Base-by-base conservation (phyloP, 2,113 vertebrate species). In the Neofelis nebulosa region DNA sequence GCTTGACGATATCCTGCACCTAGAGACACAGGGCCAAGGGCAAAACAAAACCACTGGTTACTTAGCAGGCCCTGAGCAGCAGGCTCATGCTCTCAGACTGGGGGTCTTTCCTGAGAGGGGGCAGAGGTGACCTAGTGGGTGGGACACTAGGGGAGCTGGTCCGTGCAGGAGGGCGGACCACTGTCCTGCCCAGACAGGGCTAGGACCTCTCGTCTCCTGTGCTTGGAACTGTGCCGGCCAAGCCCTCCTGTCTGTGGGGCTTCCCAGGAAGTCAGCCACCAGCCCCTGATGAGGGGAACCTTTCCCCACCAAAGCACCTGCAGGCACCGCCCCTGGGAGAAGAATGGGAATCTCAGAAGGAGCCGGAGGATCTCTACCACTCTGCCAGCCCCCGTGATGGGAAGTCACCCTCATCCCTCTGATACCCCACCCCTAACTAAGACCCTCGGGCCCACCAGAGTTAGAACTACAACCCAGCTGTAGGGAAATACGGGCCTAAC, bases 1-100 rank as follows among this genome's bases (percentile, higher is more conserved):
- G 99, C 98, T 99, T 99, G 95, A 98, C 98, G 84, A 99, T 99
- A 98, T 99, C 99, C 98, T 99, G 99, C 90, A 99, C 99, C 99
- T 99, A 97, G 97, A 95, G 45, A 79, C 88, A 96, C 6, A 19
- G 45, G 18, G 65, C 4, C 33, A 48, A 84, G 33, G 69, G 31
- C 38, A 61, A 45, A 82, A 74, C 18, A 16, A 45, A 84, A 61
- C n/a, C 97, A 91, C 29, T 3, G 18, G 29, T 79, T 6, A 5
- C 68, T 84, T 33, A 94, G 92, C 41, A 19, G 68, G 31, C 31
- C 68, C 92, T 18, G 14, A 94, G 93, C 92, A 48, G 65, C 0
- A 71, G 55, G 29, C 31, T 55, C 14, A 13, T 16, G 38, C 45
- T 71, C 65, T 88, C 89, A 94, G 95, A 69, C 48, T 14, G 15